Evolutionary conservation across 1,140 invertebrate species (phyloP), one percentile per base, ranked within the genome.

Genomic region (Oryctes rhinoceros): DNA sequence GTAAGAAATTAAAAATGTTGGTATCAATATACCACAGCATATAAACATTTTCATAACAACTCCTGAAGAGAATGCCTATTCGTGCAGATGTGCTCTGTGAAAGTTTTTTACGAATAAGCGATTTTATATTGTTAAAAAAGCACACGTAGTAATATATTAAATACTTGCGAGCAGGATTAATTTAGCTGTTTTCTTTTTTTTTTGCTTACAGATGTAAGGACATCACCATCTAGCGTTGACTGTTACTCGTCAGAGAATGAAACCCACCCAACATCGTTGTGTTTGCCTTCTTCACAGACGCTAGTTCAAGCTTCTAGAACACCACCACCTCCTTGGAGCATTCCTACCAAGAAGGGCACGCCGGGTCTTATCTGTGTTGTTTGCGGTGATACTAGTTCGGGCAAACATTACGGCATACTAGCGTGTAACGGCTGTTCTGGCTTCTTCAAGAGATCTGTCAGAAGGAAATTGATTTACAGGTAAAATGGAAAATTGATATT

Each of bases 381-480:
- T 1, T 99, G 98, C 85, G 97, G 97, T 0, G 98, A 99, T 86
- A 98, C 96, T 1, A 98, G 96, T 78, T 98, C 96, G 5, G 98
- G 98, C 0, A 99, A 99, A 87, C 98, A 99, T 88, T 99, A 99
- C 87, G 98, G 98, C 0, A 99, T 99, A 82, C 91, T 99, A n/a
- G 98, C 98, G 0, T 99, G 98, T 88, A 99, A 99, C 85, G 98
- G 98, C 0, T 99, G 98, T 90, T 98, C 96, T 74, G 98, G 98
- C 3, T 99, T 99, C 90, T 99, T 99, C 91, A 99, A 99, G 86
- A 89, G 98, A 81, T 98, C 96, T 82, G 98, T 99, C 37, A 90
- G 98, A 48, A 91, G 98, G 82, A 98, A 99, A 89, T 91, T 99
- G 62, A 99, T 99, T 82, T 99, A 99, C 90, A 96, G 97, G 97